Percentiles rank a stretch among this genome's conserved stretches.
These are phyloP conservation scores for Orchesellides sinensis DNA, from an alignment of 2,888 invertebrate species.

Conservation along the genomic window DNA sequence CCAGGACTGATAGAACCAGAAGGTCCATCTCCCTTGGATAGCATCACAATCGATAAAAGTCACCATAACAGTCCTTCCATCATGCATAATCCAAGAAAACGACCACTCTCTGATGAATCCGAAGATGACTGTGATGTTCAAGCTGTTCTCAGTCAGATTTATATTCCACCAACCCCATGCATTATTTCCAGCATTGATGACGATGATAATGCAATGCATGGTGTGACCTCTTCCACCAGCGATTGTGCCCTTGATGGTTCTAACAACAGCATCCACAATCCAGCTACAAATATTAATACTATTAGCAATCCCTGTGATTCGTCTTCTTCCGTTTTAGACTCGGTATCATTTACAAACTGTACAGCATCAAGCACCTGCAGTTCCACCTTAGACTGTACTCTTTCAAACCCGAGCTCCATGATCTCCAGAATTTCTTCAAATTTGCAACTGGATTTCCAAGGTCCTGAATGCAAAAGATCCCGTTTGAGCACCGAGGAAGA, in stretches of 20 bases:
- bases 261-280: constrained; percentile 1
- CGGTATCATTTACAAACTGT: constrained; percentile 51
- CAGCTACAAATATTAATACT: background rate
- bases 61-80: constrained; percentile 57
- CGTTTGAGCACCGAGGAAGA: constrained; percentile 79
- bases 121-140: constrained; percentile 84
- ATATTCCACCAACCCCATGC: constrained; percentile 84
- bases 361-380: constrained; percentile 1
- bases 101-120: constrained; percentile 78
- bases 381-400: constrained; percentile 44
- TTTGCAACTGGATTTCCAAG: constrained; percentile 21
- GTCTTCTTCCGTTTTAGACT: constrained; percentile 46
- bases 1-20: constrained; percentile 45
- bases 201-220: constrained; percentile 59
- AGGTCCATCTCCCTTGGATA: constrained; percentile 59
- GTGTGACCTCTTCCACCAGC: constrained; percentile 21
- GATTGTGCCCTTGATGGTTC: background rate
- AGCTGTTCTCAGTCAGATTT: constrained; percentile 85
- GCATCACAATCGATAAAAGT: constrained; percentile 63
- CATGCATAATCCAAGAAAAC: constrained; percentile 57
- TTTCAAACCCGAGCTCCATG: constrained; percentile 53
- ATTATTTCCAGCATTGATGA: constrained; percentile 79
- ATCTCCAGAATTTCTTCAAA: constrained; percentile 44
- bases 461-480: constrained; percentile 43
- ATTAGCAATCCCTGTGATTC: constrained; percentile 52